Evolutionary conservation across 2,888 invertebrate genomes (phyloP).

Genomic region (Pandemis cinnamomeana): DNA sequence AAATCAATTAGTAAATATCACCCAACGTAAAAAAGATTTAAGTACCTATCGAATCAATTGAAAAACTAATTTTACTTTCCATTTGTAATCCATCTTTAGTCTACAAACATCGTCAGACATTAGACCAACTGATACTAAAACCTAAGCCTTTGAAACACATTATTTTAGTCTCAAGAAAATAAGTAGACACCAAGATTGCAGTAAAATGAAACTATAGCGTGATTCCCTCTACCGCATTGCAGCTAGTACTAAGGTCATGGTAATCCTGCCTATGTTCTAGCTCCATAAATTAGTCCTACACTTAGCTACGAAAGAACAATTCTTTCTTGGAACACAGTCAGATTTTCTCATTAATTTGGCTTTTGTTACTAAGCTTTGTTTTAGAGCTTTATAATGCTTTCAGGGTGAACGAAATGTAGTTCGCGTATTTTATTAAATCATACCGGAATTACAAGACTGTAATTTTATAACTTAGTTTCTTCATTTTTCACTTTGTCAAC

Average conservation of each 20-base stretch:
- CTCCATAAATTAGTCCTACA: constrained; percentile 34
- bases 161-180: not conserved
- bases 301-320: constrained; percentile 9
- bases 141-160: not conserved
- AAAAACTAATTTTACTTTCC: too few species aligned
- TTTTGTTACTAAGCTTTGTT: not conserved
- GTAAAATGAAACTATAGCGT: constrained; percentile 68
- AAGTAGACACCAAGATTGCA: constrained; percentile 53
- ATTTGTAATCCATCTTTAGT: too few species aligned
- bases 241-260: constrained; percentile 67
- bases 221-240: constrained; percentile 74
- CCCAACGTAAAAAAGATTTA: too few species aligned
- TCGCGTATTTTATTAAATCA: too few species aligned
- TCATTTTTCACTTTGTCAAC: not conserved
- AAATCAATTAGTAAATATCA: too few species aligned
- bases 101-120: too few species aligned
- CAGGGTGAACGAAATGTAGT: not conserved
- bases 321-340: not conserved
- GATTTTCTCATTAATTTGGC: not conserved
- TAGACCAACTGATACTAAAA: not conserved
- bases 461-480: not conserved
- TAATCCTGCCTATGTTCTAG: constrained; percentile 59
- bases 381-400: not conserved
- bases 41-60: too few species aligned
- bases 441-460: not conserved